Percentiles rank a stretch among this genome's conserved stretches.
Evolutionary conservation across 2,113 vertebrate species (phyloP).

Genomic region (Psittacula cyanocephala): DNA sequence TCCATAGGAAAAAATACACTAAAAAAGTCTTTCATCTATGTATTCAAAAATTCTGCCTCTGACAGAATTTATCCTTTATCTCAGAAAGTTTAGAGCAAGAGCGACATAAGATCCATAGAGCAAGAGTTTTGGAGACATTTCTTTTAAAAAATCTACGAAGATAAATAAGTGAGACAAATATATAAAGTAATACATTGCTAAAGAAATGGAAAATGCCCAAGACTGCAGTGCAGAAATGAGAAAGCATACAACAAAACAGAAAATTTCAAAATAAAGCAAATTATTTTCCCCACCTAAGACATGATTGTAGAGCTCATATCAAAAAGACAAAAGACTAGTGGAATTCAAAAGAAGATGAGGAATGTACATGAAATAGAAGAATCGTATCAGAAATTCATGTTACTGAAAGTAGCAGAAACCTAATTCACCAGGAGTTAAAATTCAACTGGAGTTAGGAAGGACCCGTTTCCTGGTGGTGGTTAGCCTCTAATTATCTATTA

Average conservation of each 20-base stretch:
- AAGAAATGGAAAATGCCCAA: not conserved
- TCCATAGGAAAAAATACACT: not conserved
- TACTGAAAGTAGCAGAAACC: not conserved
- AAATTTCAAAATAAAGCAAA: not conserved
- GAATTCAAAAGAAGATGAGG: not conserved
- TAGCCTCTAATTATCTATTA: not conserved
- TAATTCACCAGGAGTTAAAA: not conserved
- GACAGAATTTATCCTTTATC: not conserved
- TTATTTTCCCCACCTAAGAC: not conserved
- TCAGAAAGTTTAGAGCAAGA: not conserved
- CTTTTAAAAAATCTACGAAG: not conserved
- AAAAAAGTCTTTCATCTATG: not conserved
- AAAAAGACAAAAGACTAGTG: not conserved
- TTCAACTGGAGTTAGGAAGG: not conserved
- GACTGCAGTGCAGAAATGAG: not conserved
- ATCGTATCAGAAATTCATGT: not conserved
- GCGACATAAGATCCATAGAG: not conserved
- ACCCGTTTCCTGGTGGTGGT: not conserved
- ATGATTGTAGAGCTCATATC: not conserved
- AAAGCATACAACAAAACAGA: not conserved
- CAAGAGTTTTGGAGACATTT: not conserved
- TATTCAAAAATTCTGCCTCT: not conserved
- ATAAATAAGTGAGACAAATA: not conserved
- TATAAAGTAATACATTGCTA: not conserved
- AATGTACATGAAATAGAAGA: not conserved